A percentile compares a stretch with the other conserved stretches of the same genome.
phyloP scores from a whole-genome alignment of 2,797 vertebrate species.

The Clarias platycephalus region DNA sequence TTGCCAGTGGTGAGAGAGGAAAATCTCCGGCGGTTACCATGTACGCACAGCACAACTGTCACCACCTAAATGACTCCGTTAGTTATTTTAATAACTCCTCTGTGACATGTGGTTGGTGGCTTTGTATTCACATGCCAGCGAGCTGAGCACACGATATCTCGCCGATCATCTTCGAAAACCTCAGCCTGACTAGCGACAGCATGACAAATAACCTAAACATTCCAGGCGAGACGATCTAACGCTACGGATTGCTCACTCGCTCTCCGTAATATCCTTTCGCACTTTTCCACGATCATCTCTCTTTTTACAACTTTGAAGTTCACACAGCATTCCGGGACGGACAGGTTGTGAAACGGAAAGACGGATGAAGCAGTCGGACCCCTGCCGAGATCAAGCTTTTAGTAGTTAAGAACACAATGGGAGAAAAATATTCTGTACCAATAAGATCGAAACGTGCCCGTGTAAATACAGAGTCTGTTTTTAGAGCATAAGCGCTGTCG shows the following conservation, averaged over 20 bases:
- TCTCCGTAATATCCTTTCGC: slow-evolving; percentile 43
- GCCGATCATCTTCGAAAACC: slow-evolving; percentile 19
- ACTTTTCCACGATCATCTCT: slow-evolving; percentile 30
- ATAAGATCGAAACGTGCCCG: slow-evolving; percentile 30
- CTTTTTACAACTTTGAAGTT: slow-evolving; percentile 41
- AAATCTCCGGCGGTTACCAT: slow-evolving; percentile 21
- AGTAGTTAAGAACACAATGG: slow-evolving; percentile 40
- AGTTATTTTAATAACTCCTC: slow-evolving; percentile 29
- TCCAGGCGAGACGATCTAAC: slow-evolving; percentile 27
- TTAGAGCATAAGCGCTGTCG: neutral
- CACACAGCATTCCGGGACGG: slow-evolving; percentile 37
- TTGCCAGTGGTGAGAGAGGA: slow-evolving; percentile 26
- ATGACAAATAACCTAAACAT: slow-evolving; percentile 29
- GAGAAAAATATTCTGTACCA: slow-evolving; percentile 28
- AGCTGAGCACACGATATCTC: slow-evolving; percentile 12
- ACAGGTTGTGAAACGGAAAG: slow-evolving; percentile 33
- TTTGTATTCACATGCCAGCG: slow-evolving; percentile 15
- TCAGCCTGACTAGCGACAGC: slow-evolving; percentile 9
- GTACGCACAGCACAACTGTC: slow-evolving; percentile 32
- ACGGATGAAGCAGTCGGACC: slow-evolving; percentile 41
- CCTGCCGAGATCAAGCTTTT: slow-evolving; percentile 41
- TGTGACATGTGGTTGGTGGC: slow-evolving; percentile 12
- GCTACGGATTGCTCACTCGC: slow-evolving; percentile 27
- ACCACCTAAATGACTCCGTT: neutral
- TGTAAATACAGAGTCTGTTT: slow-evolving; percentile 37